Base-by-base conservation (phyloP, 2,888 invertebrate genomes). In the Hypsopygia costalis region DNA sequence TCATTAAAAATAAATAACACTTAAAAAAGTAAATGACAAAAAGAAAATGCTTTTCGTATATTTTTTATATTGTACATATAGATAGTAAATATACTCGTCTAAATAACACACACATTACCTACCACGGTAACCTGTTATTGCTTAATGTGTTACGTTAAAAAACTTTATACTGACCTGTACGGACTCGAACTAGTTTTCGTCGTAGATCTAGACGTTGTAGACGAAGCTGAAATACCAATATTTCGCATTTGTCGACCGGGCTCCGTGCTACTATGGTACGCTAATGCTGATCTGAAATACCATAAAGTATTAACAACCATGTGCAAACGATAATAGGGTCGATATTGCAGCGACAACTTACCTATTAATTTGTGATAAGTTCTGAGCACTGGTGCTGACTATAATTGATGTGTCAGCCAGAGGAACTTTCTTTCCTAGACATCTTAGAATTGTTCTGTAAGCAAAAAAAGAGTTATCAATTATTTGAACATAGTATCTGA, bases 101-200 rank as follows among this genome's bases (percentile, higher is more conserved):
- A n/a, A n/a, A n/a, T n/a, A n/a, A n/a, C n/a, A n/a, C n/a, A n/a
- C n/a, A n/a, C n/a, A n/a, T n/a, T n/a, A n/a, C n/a, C n/a, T n/a
- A n/a, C n/a, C n/a, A n/a, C n/a, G n/a, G n/a, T n/a, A n/a, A n/a
- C n/a, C n/a, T n/a, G n/a, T n/a, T n/a, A n/a, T n/a, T n/a, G n/a
- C n/a, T n/a, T n/a, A n/a, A n/a, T n/a, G n/a, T n/a, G n/a, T n/a
- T n/a, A n/a, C n/a, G n/a, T n/a, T n/a, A n/a, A n/a, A n/a, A 16
- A 16, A 16, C 4, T 3, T 4, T 16, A 4, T 16, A 31, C 8
- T 50, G 70, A 93, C 93, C 95, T 93, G 69, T 97, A 98, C 6
- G 97, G 97, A 75, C 97, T 97, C 20, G 97, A 97, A 59, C 96
- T 95, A 8, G 98, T 98, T 78, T 98, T 98, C 35, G 96, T 97